phyloP scores from a whole-genome alignment of 2,797 vertebrate species.

The Bryconaethiops microstoma region DNA sequence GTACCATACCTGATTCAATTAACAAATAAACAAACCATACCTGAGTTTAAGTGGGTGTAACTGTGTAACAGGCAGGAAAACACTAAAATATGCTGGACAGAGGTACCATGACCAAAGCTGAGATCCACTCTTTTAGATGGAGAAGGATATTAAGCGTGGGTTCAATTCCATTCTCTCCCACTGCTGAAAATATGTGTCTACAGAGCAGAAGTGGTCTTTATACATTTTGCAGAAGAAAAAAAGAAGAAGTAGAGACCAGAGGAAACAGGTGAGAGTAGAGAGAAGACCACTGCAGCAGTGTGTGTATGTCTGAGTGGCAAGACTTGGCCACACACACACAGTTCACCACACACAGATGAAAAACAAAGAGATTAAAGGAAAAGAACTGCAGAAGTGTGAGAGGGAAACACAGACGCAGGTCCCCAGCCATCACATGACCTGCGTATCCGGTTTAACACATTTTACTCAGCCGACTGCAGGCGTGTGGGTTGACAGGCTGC shows the following conservation, averaged over 20 bases:
- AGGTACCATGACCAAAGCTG: too few species aligned
- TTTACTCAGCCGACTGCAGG: slow-evolving; percentile 52
- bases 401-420: slow-evolving; percentile 71
- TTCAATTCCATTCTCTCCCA: background rate
- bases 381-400: slow-evolving; percentile 55
- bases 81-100: background rate
- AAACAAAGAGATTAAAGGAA: slow-evolving; percentile 60
- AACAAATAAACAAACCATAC: too few species aligned
- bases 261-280: slow-evolving; percentile 66
- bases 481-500: slow-evolving; percentile 32
- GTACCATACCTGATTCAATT: too few species aligned
- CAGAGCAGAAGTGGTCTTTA: slow-evolving; percentile 25
- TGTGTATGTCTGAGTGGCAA: slow-evolving; percentile 65
- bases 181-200: background rate
- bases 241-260: slow-evolving; percentile 26
- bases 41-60: too few species aligned
- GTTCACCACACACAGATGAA: slow-evolving; percentile 53
- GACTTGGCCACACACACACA: slow-evolving; percentile 39
- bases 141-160: background rate
- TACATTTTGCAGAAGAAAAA: slow-evolving; percentile 22
- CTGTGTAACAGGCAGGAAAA: background rate
- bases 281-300: slow-evolving; percentile 56
- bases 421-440: slow-evolving; percentile 82
- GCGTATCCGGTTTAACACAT: slow-evolving; percentile 78
- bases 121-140: background rate